Evolutionary conservation across 2,113 vertebrate genomes (phyloP), one percentile per base, ranked within the genome.

Genomic region (Tetrao urogallus): DNA sequence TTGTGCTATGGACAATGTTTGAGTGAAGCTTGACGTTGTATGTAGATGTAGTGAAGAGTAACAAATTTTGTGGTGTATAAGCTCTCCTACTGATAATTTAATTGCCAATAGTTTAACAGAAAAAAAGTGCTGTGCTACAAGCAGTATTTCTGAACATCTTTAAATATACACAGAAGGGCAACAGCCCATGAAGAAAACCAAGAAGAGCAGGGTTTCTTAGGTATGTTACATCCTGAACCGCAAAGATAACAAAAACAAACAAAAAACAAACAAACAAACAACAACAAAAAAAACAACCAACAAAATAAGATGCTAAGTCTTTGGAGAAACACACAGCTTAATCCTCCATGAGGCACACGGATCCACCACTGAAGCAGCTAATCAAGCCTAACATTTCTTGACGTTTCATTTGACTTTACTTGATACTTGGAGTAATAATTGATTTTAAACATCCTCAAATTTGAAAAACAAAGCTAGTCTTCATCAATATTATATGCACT

Each of bases 381-480:
- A 77, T 18, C 30, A 88, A 47, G 36, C 28, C 45, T 42, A 15
- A 72, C 57, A 42, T 32, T 45, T 77, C 19, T 83, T 7, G 50
- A 58, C 17, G 48, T 63, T 88, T 87, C 3, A 22, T 57, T 77
- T 70, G 10, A 81, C 57, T 80, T 77, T 12, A 88, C 17, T 58
- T 58, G 56, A 58, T 85, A 78, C 17, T 56, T 24, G 52, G 56
- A 86, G 25, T 76, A 82, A 63, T 72, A 91, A 95, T 52, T 38
- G 20, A 79, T 66, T 87, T 83, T 36, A 57, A 56, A 32, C 63
- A 64, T 27, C 40, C 28, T 25, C 19, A 52, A 22, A 17, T 73
- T 86, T 95, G 66, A 79, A 75, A 94, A 24, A 13, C 24, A 86
- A 91, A 81, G 38, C 22, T 60, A 72, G 32, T 91, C 40, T 85